These are phyloP conservation scores for Picus viridis DNA, from an alignment of 2,797 vertebrate species.

Conservation along the genomic window DNA sequence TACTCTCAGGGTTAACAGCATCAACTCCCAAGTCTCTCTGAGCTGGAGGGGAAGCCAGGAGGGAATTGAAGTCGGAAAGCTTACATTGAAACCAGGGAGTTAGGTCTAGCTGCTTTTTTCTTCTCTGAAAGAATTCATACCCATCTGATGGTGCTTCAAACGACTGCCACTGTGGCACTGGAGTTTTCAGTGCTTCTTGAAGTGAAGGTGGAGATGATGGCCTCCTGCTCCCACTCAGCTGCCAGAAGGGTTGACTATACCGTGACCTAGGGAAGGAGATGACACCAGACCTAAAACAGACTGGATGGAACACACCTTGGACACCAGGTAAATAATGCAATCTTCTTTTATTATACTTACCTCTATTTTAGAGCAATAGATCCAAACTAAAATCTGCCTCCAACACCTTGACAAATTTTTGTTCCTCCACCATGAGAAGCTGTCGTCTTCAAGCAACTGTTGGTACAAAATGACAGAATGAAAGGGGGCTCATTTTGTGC, in stretches of 20 bases:
- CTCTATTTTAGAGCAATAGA: background rate
- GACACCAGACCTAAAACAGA: background rate
- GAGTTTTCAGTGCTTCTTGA: slow-evolving; percentile 6
- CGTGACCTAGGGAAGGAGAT: background rate
- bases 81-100: background rate
- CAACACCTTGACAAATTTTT: background rate
- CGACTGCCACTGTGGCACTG: background rate
- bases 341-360: background rate
- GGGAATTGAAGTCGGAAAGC: background rate
- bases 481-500: background rate
- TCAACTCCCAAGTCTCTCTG: background rate
- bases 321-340: background rate
- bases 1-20: background rate
- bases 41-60: background rate
- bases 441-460: background rate
- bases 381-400: background rate
- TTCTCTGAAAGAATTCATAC: background rate
- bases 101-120: background rate
- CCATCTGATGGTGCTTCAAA: background rate
- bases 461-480: background rate
- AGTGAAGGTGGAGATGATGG: background rate
- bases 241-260: background rate
- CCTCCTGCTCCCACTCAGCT: background rate
- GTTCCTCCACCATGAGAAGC: background rate
- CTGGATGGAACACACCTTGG: background rate